Conservation (phyloP, 2,888 invertebrate species). For the Aelia acuminata region DNA sequence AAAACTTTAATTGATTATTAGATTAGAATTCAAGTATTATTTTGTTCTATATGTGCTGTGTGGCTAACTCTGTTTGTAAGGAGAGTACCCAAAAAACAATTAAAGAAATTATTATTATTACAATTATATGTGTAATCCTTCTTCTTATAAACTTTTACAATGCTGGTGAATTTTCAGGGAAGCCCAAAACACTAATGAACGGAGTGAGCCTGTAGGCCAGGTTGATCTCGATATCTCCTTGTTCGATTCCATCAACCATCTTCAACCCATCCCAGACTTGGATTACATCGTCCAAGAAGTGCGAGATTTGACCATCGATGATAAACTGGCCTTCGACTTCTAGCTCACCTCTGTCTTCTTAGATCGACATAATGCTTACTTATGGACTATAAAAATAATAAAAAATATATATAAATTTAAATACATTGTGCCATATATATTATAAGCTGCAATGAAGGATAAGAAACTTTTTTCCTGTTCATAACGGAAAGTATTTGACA, state of each 20-base stretch:
- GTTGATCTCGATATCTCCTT: neutral
- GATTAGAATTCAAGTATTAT: too few species aligned
- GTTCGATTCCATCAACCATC: neutral
- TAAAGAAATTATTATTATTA: too few species aligned
- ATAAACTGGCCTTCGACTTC: neutral
- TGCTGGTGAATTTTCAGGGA: neutral
- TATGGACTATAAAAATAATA: neutral
- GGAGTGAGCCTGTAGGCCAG: neutral
- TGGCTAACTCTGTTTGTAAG: too few species aligned
- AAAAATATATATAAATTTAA: neutral
- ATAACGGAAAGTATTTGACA: too few species aligned
- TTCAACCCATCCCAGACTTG: neutral
- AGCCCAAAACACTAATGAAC: neutral
- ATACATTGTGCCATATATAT: too few species aligned
- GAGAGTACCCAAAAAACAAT: too few species aligned
- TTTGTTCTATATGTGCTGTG: too few species aligned
- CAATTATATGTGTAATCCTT: too few species aligned
- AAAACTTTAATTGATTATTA: too few species aligned
- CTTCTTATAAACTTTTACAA: too few species aligned
- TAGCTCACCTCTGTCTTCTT: neutral
- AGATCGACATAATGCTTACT: neutral
- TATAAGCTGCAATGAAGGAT: too few species aligned
- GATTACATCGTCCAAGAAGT: neutral
- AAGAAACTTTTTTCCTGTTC: too few species aligned
- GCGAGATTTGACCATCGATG: neutral